phyloP scores from a whole-genome alignment of 2,888 invertebrate genomes.

The Thyatira batis region DNA sequence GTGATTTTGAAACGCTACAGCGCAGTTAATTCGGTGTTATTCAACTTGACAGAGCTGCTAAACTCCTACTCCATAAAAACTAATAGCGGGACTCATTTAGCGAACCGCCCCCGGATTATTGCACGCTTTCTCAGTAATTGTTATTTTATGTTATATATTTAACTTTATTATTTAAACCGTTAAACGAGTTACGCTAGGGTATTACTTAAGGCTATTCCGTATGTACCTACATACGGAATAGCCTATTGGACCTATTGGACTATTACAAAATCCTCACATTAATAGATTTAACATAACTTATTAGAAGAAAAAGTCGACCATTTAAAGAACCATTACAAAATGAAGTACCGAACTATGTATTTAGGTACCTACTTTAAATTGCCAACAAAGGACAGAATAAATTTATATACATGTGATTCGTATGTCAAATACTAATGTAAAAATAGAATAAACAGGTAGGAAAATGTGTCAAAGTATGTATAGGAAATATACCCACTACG shows the following conservation, averaged over 20 bases:
- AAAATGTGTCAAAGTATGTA: slow-evolving; percentile 12
- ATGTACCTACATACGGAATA: no score
- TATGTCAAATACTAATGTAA: slow-evolving; percentile 27
- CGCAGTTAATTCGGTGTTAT: slow-evolving; percentile 40
- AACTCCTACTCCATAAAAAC: slow-evolving; percentile 57
- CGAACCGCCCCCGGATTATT: slow-evolving; percentile 26
- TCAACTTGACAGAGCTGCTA: slow-evolving; percentile 34
- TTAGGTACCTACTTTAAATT: no score
- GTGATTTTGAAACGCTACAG: slow-evolving; percentile 39
- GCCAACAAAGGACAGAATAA: slow-evolving; percentile 22
- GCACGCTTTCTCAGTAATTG: slow-evolving; percentile 28
- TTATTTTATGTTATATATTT: slow-evolving; percentile 22
- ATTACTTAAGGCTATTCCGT: not conserved
- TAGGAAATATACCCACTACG: slow-evolving; percentile 8
- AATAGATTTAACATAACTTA: no score
- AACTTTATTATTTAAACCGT: slow-evolving; percentile 8
- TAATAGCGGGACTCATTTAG: slow-evolving; percentile 54
- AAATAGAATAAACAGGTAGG: slow-evolving; percentile 21
- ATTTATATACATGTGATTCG: slow-evolving; percentile 25
- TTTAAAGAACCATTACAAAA: no score
- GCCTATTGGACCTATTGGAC: no score
- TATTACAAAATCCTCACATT: no score
- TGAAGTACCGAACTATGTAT: no score
- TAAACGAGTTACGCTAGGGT: not conserved
- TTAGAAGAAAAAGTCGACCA: no score